Percentiles rank a stretch among this genome's conserved stretches.
Conservation (phyloP, 2,113 vertebrate genomes). For the Oncorhynchus tshawytscha region DNA sequence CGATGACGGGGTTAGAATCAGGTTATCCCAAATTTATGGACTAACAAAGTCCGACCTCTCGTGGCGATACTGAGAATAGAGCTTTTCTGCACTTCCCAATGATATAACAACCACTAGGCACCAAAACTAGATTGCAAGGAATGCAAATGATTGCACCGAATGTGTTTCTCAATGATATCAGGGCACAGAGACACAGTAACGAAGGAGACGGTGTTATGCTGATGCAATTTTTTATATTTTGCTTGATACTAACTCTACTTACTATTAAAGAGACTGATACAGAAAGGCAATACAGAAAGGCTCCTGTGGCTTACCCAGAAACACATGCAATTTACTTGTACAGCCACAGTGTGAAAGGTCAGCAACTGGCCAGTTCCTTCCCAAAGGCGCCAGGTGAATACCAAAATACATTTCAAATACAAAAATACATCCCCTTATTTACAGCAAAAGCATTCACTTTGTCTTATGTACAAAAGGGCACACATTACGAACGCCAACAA, state of each 20-base stretch:
- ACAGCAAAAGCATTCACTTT: constrained; percentile 41
- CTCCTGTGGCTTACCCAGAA: constrained; percentile 27
- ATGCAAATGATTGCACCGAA: too few species aligned
- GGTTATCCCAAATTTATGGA: not conserved
- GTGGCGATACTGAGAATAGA: not conserved
- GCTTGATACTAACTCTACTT: constrained; percentile 54
- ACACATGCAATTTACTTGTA: constrained; percentile 30
- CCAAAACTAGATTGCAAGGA: too few species aligned
- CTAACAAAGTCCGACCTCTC: not conserved
- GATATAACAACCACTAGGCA: too few species aligned
- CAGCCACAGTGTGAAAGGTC: constrained; percentile 25
- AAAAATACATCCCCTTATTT: constrained; percentile 59
- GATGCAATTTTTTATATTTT: constrained; percentile 59
- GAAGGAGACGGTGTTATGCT: constrained; percentile 33
- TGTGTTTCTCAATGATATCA: too few species aligned
- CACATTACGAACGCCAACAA: constrained; percentile 18
- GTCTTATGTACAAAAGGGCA: constrained; percentile 48
- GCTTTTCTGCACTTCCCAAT: too few species aligned
- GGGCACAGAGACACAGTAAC: not conserved
- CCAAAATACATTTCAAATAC: constrained; percentile 49
- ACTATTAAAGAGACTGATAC: constrained; percentile 35
- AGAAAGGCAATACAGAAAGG: constrained; percentile 17
- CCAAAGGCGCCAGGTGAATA: constrained; percentile 33
- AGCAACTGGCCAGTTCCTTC: not conserved
- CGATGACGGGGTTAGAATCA: not conserved